Percentiles rank a stretch among this genome's conserved stretches.
Evolutionary conservation across 1,140 invertebrate genomes (phyloP).

Genomic region (Anastrepha obliqua): DNA sequence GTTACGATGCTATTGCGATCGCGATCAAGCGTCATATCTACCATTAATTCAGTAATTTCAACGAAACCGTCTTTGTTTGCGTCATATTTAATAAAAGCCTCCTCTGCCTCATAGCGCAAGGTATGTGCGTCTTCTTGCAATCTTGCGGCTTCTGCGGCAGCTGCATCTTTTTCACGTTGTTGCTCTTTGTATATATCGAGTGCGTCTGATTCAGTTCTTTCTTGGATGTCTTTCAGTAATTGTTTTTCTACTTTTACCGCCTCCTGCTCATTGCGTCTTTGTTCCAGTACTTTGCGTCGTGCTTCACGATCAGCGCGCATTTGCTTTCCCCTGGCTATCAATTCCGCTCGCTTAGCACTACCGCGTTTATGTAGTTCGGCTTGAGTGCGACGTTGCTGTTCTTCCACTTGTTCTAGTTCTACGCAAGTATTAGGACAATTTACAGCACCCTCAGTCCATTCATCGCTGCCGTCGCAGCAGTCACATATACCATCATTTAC

Average conservation of each 20-base stretch:
- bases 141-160: slow-evolving; percentile 78
- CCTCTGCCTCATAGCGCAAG: slow-evolving; percentile 79
- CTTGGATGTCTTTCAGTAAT: slow-evolving; percentile 81
- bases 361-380: slow-evolving; percentile 87
- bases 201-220: slow-evolving; percentile 84
- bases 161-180: slow-evolving; percentile 78
- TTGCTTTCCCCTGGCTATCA: slow-evolving; percentile 86
- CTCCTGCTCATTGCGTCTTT: slow-evolving; percentile 84
- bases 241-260: slow-evolving; percentile 84
- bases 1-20: slow-evolving; percentile 88
- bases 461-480: slow-evolving; percentile 98
- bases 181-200: slow-evolving; percentile 85
- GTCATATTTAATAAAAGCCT: slow-evolving; percentile 85
- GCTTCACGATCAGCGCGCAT: slow-evolving; percentile 83
- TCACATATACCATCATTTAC: slow-evolving; percentile 99
- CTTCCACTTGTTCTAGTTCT: slow-evolving; percentile 87
- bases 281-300: slow-evolving; percentile 81
- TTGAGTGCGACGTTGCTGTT: slow-evolving; percentile 83
- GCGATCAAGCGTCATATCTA: slow-evolving; percentile 87
- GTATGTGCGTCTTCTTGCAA: slow-evolving; percentile 73
- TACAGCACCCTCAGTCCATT: slow-evolving; percentile 76
- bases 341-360: slow-evolving; percentile 83
- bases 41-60: slow-evolving; percentile 86
- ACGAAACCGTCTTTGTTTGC: slow-evolving; percentile 86
- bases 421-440: slow-evolving; percentile 87